Conservation (phyloP, 2,888 invertebrate species). For the Apocheima hispidaria region DNA sequence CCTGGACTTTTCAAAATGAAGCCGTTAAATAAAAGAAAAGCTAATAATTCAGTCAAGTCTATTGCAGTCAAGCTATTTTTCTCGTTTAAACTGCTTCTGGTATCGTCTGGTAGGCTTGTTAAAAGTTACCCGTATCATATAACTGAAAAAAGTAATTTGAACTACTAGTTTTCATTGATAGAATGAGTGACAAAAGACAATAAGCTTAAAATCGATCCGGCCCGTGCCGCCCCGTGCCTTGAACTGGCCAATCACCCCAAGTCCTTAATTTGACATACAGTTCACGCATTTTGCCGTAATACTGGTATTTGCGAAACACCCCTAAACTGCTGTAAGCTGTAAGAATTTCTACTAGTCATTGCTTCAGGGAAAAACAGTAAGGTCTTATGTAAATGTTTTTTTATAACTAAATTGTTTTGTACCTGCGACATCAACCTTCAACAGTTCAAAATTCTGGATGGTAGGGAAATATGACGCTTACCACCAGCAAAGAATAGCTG, state of each 20-base stretch:
- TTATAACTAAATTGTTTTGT: neutral
- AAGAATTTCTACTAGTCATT: neutral
- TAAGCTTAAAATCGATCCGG: conserved; percentile 69
- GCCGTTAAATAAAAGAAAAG: no score
- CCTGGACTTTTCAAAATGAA: no score
- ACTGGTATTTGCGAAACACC: conserved; percentile 19
- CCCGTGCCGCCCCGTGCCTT: conserved; percentile 70
- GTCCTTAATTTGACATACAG: conserved; percentile 54
- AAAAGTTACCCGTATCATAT: conserved; percentile 14
- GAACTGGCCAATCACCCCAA: conserved; percentile 77
- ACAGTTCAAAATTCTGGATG: no score
- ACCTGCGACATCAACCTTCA: neutral
- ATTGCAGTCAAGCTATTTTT: neutral
- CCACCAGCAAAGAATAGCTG: no score
- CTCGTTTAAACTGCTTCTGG: no score
- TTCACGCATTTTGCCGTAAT: conserved; percentile 47
- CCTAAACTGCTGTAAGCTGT: conserved; percentile 10
- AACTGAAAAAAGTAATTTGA: conserved; percentile 43
- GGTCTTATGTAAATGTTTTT: neutral
- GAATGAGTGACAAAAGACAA: conserved; percentile 68
- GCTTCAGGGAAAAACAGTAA: neutral
- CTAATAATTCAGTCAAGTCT: no score
- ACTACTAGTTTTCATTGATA: conserved; percentile 52
- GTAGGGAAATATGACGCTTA: no score
- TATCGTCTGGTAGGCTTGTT: conserved; percentile 9